Evolutionary conservation across 2,113 vertebrate genomes (phyloP), one percentile per base, ranked within the genome.

Genomic region (Propithecus coquereli): DNA sequence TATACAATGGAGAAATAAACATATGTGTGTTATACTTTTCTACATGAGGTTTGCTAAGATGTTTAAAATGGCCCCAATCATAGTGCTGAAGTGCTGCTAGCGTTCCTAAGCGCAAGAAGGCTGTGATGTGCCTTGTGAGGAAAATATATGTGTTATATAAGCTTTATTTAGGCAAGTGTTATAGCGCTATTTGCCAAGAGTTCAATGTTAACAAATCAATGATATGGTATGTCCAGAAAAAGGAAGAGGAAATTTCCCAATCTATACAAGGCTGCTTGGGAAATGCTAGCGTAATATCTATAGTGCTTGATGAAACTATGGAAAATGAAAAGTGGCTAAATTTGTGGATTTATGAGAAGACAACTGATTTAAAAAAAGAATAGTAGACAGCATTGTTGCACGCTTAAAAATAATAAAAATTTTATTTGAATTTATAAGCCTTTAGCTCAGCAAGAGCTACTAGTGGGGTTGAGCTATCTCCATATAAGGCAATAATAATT

Each of bases 401-500:
- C 17, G 65, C 32, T 90, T 90, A 23, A 61, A 91, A 87, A 74
- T 43, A 94, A 23, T 50, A 34, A 59, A 80, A 87, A 22, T 88
- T 83, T 30, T 70, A 32, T 77, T 96, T 87, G 71, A 92, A 81
- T 90, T 54, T 65, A 23, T 84, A 61, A 7, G 6, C 59, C 43
- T 87, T 90, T 50, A 27, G n/a, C 11, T 22, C 71, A 82, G 37
- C 34, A 43, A 65, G 90, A 82, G 1, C 4, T 89, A 22, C 8
- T 87, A 45, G 61, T 71, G 79, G 79, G 65, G 11, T 74, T 91
- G 90, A 82, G n/a, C 85, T 73, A 80, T 91, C 95, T 94, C 87
- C 85, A 23, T 90, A 61, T 83, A 95, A 97, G 59, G 82, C 79
- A 97, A 76, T 54, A 90, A 91, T 77, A 90, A 95, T 94, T 96